Percentiles rank a stretch among this genome's conserved stretches.
phyloP scores from a whole-genome alignment of 2,797 vertebrate genomes.

The Syndactyla subalaris region DNA sequence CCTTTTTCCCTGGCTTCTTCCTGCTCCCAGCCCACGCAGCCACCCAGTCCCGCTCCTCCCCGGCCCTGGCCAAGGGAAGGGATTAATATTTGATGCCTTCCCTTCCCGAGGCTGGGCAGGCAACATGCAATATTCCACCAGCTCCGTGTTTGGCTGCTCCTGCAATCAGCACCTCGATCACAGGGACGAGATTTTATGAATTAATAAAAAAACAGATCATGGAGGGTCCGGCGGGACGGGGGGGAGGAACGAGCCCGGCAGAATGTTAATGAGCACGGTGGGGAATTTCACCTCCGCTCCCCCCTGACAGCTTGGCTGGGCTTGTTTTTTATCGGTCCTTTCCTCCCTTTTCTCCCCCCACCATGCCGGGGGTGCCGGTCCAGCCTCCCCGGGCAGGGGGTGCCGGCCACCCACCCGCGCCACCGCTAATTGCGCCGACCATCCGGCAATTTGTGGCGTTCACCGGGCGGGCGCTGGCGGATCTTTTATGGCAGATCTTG shows the following conservation, averaged over 20 bases:
- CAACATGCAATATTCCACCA: slow-evolving; percentile 26
- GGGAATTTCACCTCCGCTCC: slow-evolving; percentile 76
- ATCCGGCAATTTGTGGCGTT: slow-evolving; percentile 57
- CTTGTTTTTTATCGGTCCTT: too few species aligned
- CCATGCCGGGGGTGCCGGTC: neutral
- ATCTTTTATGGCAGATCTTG: slow-evolving; percentile 80
- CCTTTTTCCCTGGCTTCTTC: neutral
- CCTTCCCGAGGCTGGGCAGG: neutral
- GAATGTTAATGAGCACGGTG: slow-evolving; percentile 84
- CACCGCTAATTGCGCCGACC: slow-evolving; percentile 80
- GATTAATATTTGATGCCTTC: slow-evolving; percentile 82
- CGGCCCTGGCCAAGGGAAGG: neutral
- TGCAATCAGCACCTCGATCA: slow-evolving; percentile 80
- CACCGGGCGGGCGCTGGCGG: neutral
- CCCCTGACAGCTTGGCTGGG: neutral
- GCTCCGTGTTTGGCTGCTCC: slow-evolving; percentile 55
- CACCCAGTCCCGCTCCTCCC: neutral
- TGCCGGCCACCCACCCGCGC: slow-evolving; percentile 69
- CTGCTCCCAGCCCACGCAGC: accelerated
- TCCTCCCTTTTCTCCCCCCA: too few species aligned
- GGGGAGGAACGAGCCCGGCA: slow-evolving; percentile 67
- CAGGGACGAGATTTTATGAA: slow-evolving; percentile 80
- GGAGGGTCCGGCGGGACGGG: slow-evolving; percentile 70
- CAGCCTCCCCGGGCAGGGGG: neutral
- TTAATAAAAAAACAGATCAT: slow-evolving; percentile 82